Evolutionary conservation across 2,797 vertebrate genomes (phyloP).

Genomic region (Potorous gilbertii): DNA sequence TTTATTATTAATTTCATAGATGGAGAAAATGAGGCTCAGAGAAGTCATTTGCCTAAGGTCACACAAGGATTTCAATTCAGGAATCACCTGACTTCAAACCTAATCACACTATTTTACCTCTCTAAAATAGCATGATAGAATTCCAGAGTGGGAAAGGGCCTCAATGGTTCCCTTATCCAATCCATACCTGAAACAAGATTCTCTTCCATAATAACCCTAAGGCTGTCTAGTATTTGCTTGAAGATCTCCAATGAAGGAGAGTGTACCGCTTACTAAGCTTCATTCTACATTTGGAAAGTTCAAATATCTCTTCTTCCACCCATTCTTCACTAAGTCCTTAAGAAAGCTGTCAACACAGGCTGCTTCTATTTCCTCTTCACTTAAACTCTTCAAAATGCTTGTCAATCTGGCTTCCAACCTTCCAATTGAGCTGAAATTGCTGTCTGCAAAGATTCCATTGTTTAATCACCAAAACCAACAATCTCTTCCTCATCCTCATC

Average conservation of each 20-base stretch:
- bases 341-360: background rate
- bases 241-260: background rate
- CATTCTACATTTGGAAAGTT: background rate
- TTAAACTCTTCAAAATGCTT: background rate
- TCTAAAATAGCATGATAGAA: background rate
- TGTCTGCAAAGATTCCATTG: background rate
- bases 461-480: background rate
- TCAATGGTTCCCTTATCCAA: background rate
- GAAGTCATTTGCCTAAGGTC: background rate
- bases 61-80: background rate
- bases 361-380: background rate
- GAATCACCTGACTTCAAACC: background rate
- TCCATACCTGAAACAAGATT: background rate
- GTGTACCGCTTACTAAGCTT: background rate
- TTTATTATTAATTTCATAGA: background rate
- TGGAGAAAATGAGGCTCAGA: constrained; percentile 31
- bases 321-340: background rate
- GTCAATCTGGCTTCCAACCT: background rate
- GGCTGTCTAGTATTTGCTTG: background rate
- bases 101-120: background rate
- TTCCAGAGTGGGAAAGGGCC: background rate
- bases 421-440: background rate
- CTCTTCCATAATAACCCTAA: background rate
- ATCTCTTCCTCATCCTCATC: background rate
- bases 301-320: background rate